A percentile compares a stretch with the other conserved stretches of the same genome.
Conservation (phyloP, 2,113 vertebrate species). For the Gobius niger region DNA sequence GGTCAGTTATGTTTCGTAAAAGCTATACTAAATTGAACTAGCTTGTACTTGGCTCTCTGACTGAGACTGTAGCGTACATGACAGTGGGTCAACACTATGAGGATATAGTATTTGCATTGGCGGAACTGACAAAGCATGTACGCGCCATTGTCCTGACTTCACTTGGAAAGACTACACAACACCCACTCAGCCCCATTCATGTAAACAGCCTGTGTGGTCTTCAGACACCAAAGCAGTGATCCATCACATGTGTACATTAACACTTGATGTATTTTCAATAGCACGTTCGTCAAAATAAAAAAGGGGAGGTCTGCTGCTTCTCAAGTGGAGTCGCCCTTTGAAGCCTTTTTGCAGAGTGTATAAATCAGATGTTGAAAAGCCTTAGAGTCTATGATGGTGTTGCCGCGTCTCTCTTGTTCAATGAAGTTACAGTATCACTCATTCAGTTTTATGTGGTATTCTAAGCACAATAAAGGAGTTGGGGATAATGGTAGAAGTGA, state of each 20-base stretch:
- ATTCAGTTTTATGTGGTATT: constrained; percentile 27
- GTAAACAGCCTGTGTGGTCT: constrained; percentile 63
- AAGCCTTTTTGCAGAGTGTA: constrained; percentile 26
- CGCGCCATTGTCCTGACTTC: constrained; percentile 10
- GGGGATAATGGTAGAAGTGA: constrained; percentile 17
- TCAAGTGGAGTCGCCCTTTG: constrained; percentile 26
- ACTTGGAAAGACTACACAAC: constrained; percentile 2
- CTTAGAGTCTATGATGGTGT: not conserved
- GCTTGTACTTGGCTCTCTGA: too few relatives aligned
- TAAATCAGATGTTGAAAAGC: constrained; percentile 19
- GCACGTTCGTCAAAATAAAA: constrained; percentile 1
- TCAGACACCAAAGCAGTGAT: constrained; percentile 39
- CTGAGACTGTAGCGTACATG: too few relatives aligned
- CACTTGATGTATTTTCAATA: constrained; percentile 27
- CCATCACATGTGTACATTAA: constrained; percentile 47
- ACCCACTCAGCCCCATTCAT: constrained; percentile 38
- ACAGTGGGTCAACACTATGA: too few relatives aligned
- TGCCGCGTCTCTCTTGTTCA: constrained; percentile 22
- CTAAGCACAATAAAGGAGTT: constrained; percentile 34
- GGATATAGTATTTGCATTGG: not conserved
- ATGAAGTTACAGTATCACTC: constrained; percentile 18
- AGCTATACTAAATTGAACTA: too few relatives aligned
- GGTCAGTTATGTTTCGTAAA: too few relatives aligned
- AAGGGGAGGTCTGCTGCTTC: not conserved
- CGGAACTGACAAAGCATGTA: constrained; percentile 18